Evolutionary conservation across 2,888 invertebrate genomes (phyloP), one percentile per base, ranked within the genome.

Genomic region (Cyclophora punctaria): DNA sequence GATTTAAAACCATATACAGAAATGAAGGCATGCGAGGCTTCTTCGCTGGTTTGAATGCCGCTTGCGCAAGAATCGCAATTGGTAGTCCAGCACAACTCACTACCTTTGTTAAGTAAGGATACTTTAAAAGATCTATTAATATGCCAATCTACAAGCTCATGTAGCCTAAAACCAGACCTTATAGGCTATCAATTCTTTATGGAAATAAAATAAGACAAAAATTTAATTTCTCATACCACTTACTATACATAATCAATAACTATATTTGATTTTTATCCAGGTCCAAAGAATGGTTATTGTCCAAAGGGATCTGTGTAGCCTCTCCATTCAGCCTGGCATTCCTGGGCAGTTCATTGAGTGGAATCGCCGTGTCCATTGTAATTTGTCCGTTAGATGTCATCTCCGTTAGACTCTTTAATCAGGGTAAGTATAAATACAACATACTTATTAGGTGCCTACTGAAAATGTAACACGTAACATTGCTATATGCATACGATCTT

Each of bases 371-470:
- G 34, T 93, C 93, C 3, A 63, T 94, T 0, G 90, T 91, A 55
- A 94, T 96, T 91, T 95, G 96, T 50, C 97, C 97, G 0, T 93
- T 97, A 70, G 97, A 97, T 78, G 94, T 96, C 40, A 90, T 95
- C 59, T 92, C 95, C 45, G 95, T 96, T n/a, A 90, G 97, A 59
- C 89, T 97, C 53, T 97, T 96, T 73, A 97, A 97, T 83, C 96
- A 97, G 92, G 94, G 95, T 92, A 89, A 76, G 75, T 71, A 52
- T 55, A 63, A 20, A 20, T 20, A 20, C 20, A 20, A 20, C 20
- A 20, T 20, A 20, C 20, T 20, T 20, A 20, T 20, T 20, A 20
- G 20, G 20, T 20, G 20, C 20, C 20, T 20, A 20, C 20, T 20
- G 20, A 20, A 20, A 20, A 20, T 20, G 20, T 20, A 20, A 20